These are phyloP conservation scores for Torymus texanus DNA, from an alignment of 2,888 invertebrate genomes.

Conservation along the genomic window DNA sequence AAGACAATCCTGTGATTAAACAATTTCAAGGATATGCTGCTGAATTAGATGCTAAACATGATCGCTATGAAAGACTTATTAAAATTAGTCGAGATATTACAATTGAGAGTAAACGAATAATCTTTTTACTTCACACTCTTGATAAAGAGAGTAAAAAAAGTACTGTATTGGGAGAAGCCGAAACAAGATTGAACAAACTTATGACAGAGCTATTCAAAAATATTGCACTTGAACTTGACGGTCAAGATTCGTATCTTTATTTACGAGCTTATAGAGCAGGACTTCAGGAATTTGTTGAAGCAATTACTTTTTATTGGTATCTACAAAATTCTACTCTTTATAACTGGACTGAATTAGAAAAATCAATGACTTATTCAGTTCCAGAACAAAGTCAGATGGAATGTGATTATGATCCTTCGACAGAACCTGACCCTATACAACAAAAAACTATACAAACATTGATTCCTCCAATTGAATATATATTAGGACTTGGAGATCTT, in stretches of 20 bases:
- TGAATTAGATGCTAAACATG: constrained; percentile 86
- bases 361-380: constrained; percentile 76
- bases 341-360: constrained; percentile 78
- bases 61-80: constrained; percentile 88
- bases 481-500: constrained; percentile 90
- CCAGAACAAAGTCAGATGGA: constrained; percentile 39
- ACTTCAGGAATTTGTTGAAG: constrained; percentile 91
- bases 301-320: constrained; percentile 85
- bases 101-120: constrained; percentile 92
- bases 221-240: constrained; percentile 85
- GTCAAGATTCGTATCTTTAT: constrained; percentile 84
- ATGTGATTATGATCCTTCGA: constrained; percentile 27
- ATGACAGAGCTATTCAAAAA: constrained; percentile 79
- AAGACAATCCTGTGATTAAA: constrained; percentile 77
- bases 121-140: constrained; percentile 88
- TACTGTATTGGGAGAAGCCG: constrained; percentile 80
- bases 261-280: constrained; percentile 82
- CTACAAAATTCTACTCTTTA: constrained; percentile 80
- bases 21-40: constrained; percentile 81
- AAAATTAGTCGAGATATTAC: constrained; percentile 90
- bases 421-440: constrained; percentile 39
- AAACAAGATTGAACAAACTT: constrained; percentile 81
- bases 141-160: constrained; percentile 78
- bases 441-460: constrained; percentile 64
- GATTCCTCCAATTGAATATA: constrained; percentile 77